Percentiles rank a stretch among this genome's conserved stretches.
Evolutionary conservation across 2,113 vertebrate genomes (phyloP).

Genomic region (Gymnorhina tibicen): DNA sequence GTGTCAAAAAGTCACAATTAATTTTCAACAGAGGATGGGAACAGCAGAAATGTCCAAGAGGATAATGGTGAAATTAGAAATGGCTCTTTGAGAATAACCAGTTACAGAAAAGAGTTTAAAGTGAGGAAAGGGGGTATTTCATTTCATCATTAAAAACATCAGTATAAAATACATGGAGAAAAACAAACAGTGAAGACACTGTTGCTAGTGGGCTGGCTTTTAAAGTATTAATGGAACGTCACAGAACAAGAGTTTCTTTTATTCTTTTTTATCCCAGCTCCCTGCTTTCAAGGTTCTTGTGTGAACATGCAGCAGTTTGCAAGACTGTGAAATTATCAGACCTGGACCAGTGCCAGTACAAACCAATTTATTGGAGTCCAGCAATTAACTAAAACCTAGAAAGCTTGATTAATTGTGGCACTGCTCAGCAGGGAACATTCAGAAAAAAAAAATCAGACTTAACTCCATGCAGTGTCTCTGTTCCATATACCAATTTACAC

Average conservation of each 20-base stretch:
- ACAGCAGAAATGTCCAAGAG: background rate
- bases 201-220: slow-evolving; percentile 34
- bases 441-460: slow-evolving; percentile 43
- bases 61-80: background rate
- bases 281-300: slow-evolving; percentile 69
- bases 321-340: slow-evolving; percentile 78
- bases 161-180: background rate
- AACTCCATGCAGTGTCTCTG: slow-evolving; percentile 49
- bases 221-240: slow-evolving; percentile 54
- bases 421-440: slow-evolving; percentile 68
- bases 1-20: background rate
- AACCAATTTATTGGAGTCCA: slow-evolving; percentile 80
- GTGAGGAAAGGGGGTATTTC: background rate
- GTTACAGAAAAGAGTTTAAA: background rate
- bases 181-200: slow-evolving; percentile 53
- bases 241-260: slow-evolving; percentile 73
- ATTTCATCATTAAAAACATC: background rate
- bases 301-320: slow-evolving; percentile 75
- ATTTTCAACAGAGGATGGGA: background rate
- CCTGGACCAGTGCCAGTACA: slow-evolving; percentile 76
- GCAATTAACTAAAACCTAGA: slow-evolving; percentile 81
- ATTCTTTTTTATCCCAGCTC: slow-evolving; percentile 59
- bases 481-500: slow-evolving; percentile 44
- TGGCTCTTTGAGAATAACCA: background rate
- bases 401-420: slow-evolving; percentile 82